phyloP scores from a whole-genome alignment of 2,113 vertebrate genomes.

The Grus americana region DNA sequence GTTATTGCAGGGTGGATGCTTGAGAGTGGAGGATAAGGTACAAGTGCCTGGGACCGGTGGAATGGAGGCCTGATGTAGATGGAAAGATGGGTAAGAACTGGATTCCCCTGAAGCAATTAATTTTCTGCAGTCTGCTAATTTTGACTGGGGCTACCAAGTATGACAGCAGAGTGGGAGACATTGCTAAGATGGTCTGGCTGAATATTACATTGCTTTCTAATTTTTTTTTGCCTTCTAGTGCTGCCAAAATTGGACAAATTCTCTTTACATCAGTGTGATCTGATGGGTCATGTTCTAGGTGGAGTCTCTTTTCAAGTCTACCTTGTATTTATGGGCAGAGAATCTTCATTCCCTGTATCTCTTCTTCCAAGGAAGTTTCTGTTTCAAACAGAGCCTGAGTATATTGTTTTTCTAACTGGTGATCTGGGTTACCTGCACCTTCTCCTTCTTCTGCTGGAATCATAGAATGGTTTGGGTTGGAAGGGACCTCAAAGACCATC shows the following conservation, averaged over 20 bases:
- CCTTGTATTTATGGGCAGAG: background rate
- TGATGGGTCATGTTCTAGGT: background rate
- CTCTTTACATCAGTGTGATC: background rate
- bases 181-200: background rate
- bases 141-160: background rate
- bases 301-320: background rate
- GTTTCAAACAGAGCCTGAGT: background rate
- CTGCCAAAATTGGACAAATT: background rate
- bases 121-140: background rate
- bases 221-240: background rate
- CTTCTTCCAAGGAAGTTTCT: background rate
- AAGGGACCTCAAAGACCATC: too few species aligned
- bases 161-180: background rate
- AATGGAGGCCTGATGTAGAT: constrained; percentile 69
- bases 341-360: background rate
- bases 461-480: too few species aligned
- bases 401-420: background rate
- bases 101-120: background rate
- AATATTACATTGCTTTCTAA: background rate
- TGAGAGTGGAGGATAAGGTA: constrained; percentile 28
- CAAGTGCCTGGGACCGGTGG: background rate
- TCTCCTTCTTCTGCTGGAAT: background rate
- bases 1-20: constrained; percentile 43
- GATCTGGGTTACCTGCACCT: background rate
- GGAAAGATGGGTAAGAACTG: constrained; percentile 70